These are phyloP conservation scores for Deroptyus accipitrinus DNA, from an alignment of 2,113 vertebrate genomes.

Conservation along the genomic window DNA sequence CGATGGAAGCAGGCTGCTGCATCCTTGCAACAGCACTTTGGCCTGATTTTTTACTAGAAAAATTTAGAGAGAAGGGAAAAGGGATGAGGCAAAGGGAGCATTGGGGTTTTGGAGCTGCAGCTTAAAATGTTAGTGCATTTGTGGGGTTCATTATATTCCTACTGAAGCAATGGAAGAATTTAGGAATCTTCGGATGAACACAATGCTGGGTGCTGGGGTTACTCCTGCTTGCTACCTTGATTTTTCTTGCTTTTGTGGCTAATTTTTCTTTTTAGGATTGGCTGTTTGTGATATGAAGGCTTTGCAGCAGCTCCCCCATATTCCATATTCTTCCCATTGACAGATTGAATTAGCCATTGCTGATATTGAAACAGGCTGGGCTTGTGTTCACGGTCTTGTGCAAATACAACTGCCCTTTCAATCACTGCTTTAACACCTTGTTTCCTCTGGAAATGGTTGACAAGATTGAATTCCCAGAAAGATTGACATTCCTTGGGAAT, in stretches of 20 bases:
- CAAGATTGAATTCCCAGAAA: neutral
- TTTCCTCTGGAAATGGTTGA: neutral
- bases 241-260: neutral
- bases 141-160: neutral
- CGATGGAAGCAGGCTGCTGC: neutral
- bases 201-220: neutral
- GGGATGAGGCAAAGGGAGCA: neutral
- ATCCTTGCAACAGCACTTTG: neutral
- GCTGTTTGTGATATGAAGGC: conserved; percentile 9
- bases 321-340: conserved; percentile 29
- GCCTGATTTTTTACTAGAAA: neutral
- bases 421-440: neutral
- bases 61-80: neutral
- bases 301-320: conserved; percentile 28
- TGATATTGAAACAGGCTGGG: conserved; percentile 38
- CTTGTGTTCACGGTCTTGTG: neutral
- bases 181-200: neutral
- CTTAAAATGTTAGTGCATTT: neutral
- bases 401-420: conserved; percentile 43
- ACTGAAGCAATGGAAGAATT: neutral
- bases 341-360: conserved; percentile 47
- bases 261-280: neutral
- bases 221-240: neutral
- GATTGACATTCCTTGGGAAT: neutral
- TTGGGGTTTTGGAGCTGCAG: neutral